These are phyloP conservation scores for Dicrostonyx torquatus DNA, from an alignment of 2,797 vertebrate species.

Conservation along the genomic window DNA sequence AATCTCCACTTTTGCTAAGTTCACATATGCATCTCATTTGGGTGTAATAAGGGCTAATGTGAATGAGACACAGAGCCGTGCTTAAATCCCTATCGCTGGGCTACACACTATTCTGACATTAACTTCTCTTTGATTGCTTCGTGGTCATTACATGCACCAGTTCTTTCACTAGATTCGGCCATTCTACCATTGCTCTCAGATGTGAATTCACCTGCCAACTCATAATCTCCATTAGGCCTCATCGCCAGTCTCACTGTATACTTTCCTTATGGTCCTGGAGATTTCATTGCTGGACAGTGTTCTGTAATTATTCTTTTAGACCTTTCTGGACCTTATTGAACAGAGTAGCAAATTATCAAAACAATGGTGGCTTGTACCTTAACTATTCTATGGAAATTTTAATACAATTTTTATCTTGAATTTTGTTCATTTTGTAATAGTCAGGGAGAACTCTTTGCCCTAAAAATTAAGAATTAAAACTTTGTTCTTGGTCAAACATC, in stretches of 20 bases:
- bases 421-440: not conserved
- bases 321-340: not conserved
- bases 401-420: constrained; percentile 27
- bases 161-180: not conserved
- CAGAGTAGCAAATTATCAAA: constrained; percentile 42
- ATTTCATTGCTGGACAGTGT: not conserved
- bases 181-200: not conserved
- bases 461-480: not conserved
- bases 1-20: not conserved
- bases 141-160: not conserved
- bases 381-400: not conserved
- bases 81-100: not conserved
- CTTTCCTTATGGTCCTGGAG: not conserved
- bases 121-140: not conserved
- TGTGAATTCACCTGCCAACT: not conserved
- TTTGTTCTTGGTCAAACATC: not conserved
- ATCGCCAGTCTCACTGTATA: not conserved
- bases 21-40: not conserved
- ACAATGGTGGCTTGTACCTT: not conserved
- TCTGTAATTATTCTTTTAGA: constrained; percentile 16
- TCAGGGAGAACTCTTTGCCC: not conserved
- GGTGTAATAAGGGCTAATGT: no score
- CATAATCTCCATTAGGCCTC: not conserved
- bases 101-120: not conserved
- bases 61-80: not conserved